Base-by-base conservation (phyloP, 2,888 invertebrate species). In the Oxystoma pomonae region DNA sequence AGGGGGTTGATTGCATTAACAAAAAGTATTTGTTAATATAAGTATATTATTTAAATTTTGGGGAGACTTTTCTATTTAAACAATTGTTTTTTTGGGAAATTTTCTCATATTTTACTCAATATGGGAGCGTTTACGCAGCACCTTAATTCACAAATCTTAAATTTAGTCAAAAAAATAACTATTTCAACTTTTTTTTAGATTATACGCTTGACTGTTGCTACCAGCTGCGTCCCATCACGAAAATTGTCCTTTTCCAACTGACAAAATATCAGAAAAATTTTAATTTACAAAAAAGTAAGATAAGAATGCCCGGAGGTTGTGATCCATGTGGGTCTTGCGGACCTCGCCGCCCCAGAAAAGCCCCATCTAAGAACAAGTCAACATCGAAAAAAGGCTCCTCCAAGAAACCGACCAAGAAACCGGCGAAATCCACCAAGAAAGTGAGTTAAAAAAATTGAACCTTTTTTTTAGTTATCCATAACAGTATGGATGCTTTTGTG, bases 301-400 rank as follows among this genome's bases (percentile, higher is more conserved):
- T 59, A 58, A 59, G 50, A 19, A 62, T 62, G 62, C 62, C 62
- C 21, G 62, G 62, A 58, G 55, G 58, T 50, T 62, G 62, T 58
- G 62, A 58, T 17, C 58, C 62, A 5, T 55, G 58, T 20, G 57
- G 49, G 49, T 56, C 60, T n/a, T 56, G 58, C 18, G 55, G 21
- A 56, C 62, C 55, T 16, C 16, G 49, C 7, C 35, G 53, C 35
- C 12, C 59, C 12, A 22, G 55, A 7, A 51, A 51, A 16, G 57
- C 57, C 20, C 55, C 58, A 5, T 49, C 49, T 3, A 58, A 51
- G 16, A 62, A 50, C 18, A 58, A 53, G 49, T 55, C 60, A 7
- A 49, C 55, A 12, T 50, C 57, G 5, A 61, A 58, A 53, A 61
- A 61, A 21, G 2, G 17, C 5, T 50, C 57, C 20, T 3, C 19